phyloP scores from a whole-genome alignment of 1,140 invertebrate genomes.

The Leucophenga varia region DNA sequence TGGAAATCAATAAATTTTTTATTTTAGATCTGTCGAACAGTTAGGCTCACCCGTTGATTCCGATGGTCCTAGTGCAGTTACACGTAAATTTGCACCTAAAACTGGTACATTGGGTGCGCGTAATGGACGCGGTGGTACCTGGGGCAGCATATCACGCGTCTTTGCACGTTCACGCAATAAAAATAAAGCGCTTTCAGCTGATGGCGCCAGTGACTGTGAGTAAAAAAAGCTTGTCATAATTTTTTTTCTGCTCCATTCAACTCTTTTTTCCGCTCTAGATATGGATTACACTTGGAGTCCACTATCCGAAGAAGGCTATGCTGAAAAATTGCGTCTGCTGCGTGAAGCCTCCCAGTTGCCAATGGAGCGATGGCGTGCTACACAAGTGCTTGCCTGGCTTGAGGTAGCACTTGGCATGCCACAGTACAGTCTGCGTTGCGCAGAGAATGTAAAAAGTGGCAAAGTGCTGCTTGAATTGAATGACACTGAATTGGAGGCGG shows the following conservation, averaged over 20 bases:
- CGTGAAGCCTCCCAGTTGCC: slow-evolving; percentile 83
- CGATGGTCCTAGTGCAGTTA: slow-evolving; percentile 58
- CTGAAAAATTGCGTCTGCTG: slow-evolving; percentile 76
- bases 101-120: slow-evolving; percentile 56
- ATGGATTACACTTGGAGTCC: slow-evolving; percentile 68
- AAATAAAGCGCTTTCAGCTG: slow-evolving; percentile 64
- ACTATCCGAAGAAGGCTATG: slow-evolving; percentile 79
- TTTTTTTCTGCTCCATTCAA: no score
- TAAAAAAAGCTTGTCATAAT: slow-evolving; percentile 6
- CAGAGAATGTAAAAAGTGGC: slow-evolving; percentile 92
- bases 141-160: slow-evolving; percentile 82
- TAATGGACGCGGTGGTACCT: slow-evolving; percentile 64
- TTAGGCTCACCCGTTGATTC: slow-evolving; percentile 59
- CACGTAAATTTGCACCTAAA: slow-evolving; percentile 55
- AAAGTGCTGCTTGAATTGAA: slow-evolving; percentile 89
- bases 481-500: slow-evolving; percentile 84
- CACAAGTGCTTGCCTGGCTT: slow-evolving; percentile 90
- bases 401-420: slow-evolving; percentile 92
- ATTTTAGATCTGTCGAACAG: slow-evolving; percentile 69
- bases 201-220: slow-evolving; percentile 53
- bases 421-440: slow-evolving; percentile 84
- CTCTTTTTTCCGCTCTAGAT: no score
- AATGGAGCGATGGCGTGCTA: slow-evolving; percentile 89
- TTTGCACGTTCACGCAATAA: slow-evolving; percentile 82
- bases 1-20: slow-evolving; percentile 58